These are phyloP conservation scores for Ctenicera cuprea DNA, from an alignment of 2,888 invertebrate genomes.

Conservation along the genomic window DNA sequence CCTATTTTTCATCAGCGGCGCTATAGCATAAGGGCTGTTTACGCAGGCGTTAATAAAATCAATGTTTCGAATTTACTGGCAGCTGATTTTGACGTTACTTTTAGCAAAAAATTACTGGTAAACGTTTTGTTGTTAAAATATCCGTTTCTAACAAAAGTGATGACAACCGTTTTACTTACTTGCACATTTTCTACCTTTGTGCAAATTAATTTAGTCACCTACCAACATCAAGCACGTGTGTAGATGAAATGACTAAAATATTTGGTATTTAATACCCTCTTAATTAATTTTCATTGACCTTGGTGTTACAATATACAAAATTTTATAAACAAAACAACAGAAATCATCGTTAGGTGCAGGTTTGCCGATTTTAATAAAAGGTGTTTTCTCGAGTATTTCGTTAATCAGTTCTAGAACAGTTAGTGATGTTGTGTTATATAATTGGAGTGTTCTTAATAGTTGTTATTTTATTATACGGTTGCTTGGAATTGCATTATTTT, in stretches of 20 bases:
- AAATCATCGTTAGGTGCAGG: too few relatives aligned
- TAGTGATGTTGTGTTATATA: conserved; percentile 60
- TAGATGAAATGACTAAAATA: conserved; percentile 1
- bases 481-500: conserved; percentile 85
- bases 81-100: not conserved
- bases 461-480: conserved; percentile 76
- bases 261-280: not conserved
- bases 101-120: not conserved
- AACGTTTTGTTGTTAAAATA: too few relatives aligned
- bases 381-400: too few relatives aligned
- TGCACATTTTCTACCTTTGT: not conserved
- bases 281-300: conserved; percentile 8
- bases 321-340: too few relatives aligned
- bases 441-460: conserved; percentile 72
- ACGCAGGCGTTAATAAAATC: conserved; percentile 35
- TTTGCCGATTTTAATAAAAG: too few relatives aligned
- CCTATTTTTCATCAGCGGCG: not conserved
- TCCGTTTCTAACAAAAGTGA: not conserved
- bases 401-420: not conserved
- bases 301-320: too few relatives aligned
- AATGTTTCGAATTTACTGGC: conserved; percentile 13
- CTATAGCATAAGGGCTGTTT: not conserved
- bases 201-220: not conserved
- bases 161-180: not conserved
- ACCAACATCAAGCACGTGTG: not conserved